Percentiles rank a stretch among this genome's conserved stretches.
Conservation (phyloP, 2,113 vertebrate species). For the Xiphophorus maculatus region DNA sequence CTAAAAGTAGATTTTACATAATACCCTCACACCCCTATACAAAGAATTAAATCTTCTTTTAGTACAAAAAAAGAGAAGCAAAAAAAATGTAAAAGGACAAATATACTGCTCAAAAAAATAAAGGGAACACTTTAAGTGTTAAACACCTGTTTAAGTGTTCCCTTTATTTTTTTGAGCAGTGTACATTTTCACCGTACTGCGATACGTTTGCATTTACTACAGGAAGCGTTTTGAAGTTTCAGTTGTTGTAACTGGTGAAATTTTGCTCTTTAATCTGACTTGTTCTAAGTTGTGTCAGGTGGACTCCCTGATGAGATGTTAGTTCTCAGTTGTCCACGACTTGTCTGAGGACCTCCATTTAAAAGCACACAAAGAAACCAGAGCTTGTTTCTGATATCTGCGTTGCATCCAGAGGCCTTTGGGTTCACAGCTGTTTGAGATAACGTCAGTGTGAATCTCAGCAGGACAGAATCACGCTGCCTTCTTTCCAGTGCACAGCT, state of each 20-base stretch:
- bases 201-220: background rate
- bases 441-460: conserved; percentile 48
- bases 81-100: background rate
- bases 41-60: no score
- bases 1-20: no score
- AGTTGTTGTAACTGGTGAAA: background rate
- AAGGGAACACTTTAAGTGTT: no score
- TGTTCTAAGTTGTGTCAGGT: no score
- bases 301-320: no score
- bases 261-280: background rate
- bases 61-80: no score
- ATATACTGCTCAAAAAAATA: no score
- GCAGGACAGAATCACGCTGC: conserved; percentile 32
- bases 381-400: background rate
- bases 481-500: conserved; percentile 64
- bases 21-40: no score
- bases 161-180: no score
- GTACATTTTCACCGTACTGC: background rate
- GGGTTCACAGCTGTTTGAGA: conserved; percentile 49
- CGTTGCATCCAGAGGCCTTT: background rate
- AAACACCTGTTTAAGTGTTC: no score
- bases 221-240: background rate
- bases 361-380: background rate
- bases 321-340: background rate
- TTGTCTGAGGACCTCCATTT: background rate